Base-by-base conservation (phyloP, 2,113 vertebrate species). In the Semnornis frantzii region DNA sequence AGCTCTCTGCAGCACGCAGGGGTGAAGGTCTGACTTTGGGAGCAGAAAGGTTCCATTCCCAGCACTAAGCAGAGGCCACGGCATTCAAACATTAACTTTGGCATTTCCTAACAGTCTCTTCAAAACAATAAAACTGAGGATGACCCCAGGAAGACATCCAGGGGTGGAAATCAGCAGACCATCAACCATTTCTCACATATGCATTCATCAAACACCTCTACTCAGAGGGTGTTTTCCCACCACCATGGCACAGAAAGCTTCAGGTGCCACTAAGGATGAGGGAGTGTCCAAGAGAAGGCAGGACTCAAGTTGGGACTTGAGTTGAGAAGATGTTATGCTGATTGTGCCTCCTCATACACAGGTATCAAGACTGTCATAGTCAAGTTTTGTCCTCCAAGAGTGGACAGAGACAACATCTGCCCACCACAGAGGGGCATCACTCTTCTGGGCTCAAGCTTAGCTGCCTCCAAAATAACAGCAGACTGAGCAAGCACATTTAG, bases 51-150 rank as follows among this genome's bases (percentile, higher is more conserved):
- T 90, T 58, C 7, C 75, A 72, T 60, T 55, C 57, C 64, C 16
- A 58, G 27, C 1, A 3, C 27, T 7, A 23, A 48, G 55, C n/a
- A 31, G 1, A 1, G 16, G 16, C 31, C 30, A 3, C 13, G 76
- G 76, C 57, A 10, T 59, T 75, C 52, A 59, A 80, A 63, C 62
- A 17, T 93, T 91, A 96, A 95, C 92, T 97, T 96, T 95, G 93
- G 92, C 91, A 95, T 96, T 97, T 94, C 80, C 0, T 91, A 89
- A 91, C 65, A 42, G 21, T 3, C 19, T 31, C 27, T 74, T 55
- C 50, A 28, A 80, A 82, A 72, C 1, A 78, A 60, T 28, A 15
- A 50, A 50, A 68, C 14, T 3, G 46, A 42, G 63, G 85, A 12
- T 23, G 59, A 63, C 54, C 34, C 9, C 17, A 31, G 10, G 46